Base-by-base conservation (phyloP, 2,888 invertebrate genomes). In the Nymphalis c-album region DNA sequence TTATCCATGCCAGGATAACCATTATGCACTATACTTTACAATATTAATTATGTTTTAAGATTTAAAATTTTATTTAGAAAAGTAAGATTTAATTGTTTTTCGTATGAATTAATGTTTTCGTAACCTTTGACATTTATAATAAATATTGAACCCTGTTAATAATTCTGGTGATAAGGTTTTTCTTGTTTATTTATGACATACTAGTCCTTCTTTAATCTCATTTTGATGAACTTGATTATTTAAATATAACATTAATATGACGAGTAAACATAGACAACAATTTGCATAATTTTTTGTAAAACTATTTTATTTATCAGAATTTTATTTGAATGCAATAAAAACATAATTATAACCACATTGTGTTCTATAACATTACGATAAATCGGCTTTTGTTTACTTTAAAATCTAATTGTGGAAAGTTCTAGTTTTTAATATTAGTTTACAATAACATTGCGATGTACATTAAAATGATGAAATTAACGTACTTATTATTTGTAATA, bases 111-210 rank as follows among this genome's bases (percentile, higher is more conserved):
- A 60, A 47, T 55, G 40, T 58, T 18, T 51, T 10, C 63, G 64
- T 69, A 67, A 69, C 69, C 64, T 67, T 60, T 71, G 60, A 51
- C 59, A 67, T 64, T 63, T 67, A 60, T 71, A n/a, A n/a, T 22
- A 22, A 63, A 67, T 63, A 66, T 65, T 63, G 51, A 5, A 51
- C 51, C 31, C 26, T 55, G 26, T 31, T 55, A 57, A 64, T 64
- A 60, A 58, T 55, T 64, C 40, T 63, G 59, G 51, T 26, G 26
- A 63, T 31, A 55, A 50, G 45, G 60, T 51, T 45, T 51, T 60
- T 64, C 45, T 57, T 64, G 64, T 64, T 68, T 61, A 63, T 67
- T 53, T 35, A 40, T 40, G 40, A 17, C 50, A 10, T 40, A 20
- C 53, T 63, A 55, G 45, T 53, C 57, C 35, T 57, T 57, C n/a